Evolutionary conservation across 2,888 invertebrate genomes (phyloP).

Genomic region (Scaptomyza tumidula): DNA sequence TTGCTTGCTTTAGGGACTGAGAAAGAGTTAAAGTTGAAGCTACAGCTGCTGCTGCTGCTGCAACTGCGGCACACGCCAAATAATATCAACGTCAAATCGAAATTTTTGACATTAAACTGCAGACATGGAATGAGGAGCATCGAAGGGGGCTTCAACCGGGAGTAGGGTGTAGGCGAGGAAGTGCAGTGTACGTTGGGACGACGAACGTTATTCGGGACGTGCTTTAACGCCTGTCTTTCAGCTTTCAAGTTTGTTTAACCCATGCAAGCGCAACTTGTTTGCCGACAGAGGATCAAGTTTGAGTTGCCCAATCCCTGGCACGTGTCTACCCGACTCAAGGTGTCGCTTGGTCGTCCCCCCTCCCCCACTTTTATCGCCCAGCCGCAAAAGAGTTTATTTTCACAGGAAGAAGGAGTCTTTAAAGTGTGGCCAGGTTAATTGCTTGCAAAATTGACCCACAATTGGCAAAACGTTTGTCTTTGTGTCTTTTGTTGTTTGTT

Average conservation of each 20-base stretch:
- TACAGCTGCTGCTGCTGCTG: conserved; percentile 10
- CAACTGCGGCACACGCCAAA: conserved; percentile 68
- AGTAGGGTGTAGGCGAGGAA: not conserved
- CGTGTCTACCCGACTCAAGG: conserved; percentile 52
- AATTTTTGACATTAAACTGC: conserved; percentile 72
- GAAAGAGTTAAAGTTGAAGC: conserved; percentile 6
- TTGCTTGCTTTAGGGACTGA: conserved; percentile 1
- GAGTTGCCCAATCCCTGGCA: conserved; percentile 61
- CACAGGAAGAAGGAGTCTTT: conserved; percentile 16
- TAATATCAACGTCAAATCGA: conserved; percentile 69
- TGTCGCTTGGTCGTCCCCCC: conserved; percentile 16
- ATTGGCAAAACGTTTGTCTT: conserved; percentile 21
- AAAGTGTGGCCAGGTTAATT: conserved; percentile 61
- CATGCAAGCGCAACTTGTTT: conserved; percentile 65
- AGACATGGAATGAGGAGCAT: not conserved
- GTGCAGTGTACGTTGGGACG: conserved; percentile 53
- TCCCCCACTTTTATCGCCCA: not conserved
- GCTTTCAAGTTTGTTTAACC: conserved; percentile 75
- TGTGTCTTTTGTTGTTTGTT: no score
- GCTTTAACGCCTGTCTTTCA: conserved; percentile 73
- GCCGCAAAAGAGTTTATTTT: not conserved
- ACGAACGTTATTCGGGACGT: conserved; percentile 57
- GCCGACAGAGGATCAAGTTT: conserved; percentile 63
- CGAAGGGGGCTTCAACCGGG: no score
- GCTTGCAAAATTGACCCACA: conserved; percentile 67